Conservation (phyloP, 1,140 invertebrate species). For the Zaprionus tsacasi region DNA sequence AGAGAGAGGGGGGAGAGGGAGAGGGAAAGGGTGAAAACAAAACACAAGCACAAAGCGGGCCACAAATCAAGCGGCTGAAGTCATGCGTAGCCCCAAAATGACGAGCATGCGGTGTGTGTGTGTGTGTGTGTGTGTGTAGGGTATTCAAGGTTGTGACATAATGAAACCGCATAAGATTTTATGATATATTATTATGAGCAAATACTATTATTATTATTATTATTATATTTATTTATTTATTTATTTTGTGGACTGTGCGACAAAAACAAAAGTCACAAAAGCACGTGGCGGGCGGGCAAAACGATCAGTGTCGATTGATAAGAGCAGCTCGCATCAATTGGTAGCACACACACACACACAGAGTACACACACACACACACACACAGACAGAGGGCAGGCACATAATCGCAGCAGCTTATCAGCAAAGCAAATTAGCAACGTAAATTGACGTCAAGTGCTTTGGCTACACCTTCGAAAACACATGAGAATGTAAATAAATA, state of each 20-base stretch:
- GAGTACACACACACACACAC: constrained; percentile 11
- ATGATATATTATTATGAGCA: constrained; percentile 1
- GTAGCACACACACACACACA: constrained; percentile 14
- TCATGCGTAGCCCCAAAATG: constrained; percentile 15
- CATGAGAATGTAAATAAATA: constrained; percentile 20
- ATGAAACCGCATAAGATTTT: constrained; percentile 1
- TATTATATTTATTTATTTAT: not conserved
- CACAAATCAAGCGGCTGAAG: constrained; percentile 18
- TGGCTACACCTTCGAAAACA: constrained; percentile 22
- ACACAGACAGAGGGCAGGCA: constrained; percentile 3
- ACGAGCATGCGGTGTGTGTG: not conserved
- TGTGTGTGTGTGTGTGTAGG: not conserved
- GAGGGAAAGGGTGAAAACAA: not conserved
- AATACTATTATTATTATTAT: not conserved
- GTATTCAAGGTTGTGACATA: constrained; percentile 5
- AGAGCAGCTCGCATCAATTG: constrained; percentile 7
- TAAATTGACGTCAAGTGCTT: constrained; percentile 47
- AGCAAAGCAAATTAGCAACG: constrained; percentile 37
- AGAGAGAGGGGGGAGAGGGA: too few species aligned
- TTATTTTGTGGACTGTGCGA: not conserved
- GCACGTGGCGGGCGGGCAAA: constrained; percentile 41
- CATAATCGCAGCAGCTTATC: constrained; percentile 28
- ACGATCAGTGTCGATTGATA: constrained; percentile 22
- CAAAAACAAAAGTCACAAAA: constrained; percentile 27
- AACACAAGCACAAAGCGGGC: not conserved